A percentile compares a stretch with the other conserved stretches of the same genome.
Conservation (phyloP, 1,140 invertebrate genomes). For the Hylaeus volcanicus region DNA sequence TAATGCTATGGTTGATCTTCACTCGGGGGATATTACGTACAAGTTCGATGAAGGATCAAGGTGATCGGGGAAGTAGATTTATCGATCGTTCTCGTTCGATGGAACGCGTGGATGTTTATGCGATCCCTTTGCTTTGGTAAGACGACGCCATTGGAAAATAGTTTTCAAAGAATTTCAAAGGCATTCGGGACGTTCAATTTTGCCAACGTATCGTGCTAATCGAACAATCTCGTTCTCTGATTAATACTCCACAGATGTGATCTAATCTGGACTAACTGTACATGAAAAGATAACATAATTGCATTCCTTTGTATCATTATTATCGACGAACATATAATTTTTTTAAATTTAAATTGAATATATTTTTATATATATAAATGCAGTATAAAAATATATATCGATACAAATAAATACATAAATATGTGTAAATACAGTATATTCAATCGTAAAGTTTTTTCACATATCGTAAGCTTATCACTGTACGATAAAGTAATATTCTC, state of each 20-base stretch:
- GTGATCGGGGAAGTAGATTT: constrained; percentile 40
- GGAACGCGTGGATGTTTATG: not conserved
- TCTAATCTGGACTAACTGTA: too few relatives aligned
- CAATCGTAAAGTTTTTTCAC: not conserved
- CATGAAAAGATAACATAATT: too few relatives aligned
- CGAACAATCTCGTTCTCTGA: too few relatives aligned
- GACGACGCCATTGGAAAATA: not conserved
- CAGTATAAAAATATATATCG: too few relatives aligned
- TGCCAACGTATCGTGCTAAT: too few relatives aligned
- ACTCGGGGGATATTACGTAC: not conserved
- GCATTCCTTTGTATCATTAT: too few relatives aligned
- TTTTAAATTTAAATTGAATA: too few relatives aligned
- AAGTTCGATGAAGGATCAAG: constrained; percentile 32
- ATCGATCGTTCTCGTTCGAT: constrained; percentile 5
- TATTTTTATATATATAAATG: too few relatives aligned
- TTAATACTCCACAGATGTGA: too few relatives aligned
- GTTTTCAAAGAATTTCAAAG: not conserved
- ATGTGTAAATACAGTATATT: too few relatives aligned
- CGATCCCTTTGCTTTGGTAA: not conserved
- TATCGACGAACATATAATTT: too few relatives aligned
- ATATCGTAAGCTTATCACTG: not conserved
- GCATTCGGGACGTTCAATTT: not conserved
- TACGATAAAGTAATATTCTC: not conserved
- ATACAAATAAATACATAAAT: too few relatives aligned
- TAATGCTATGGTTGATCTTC: constrained; percentile 18